Evolutionary conservation across 2,797 vertebrate genomes (phyloP).

Genomic region (Enteromius treurensis): DNA sequence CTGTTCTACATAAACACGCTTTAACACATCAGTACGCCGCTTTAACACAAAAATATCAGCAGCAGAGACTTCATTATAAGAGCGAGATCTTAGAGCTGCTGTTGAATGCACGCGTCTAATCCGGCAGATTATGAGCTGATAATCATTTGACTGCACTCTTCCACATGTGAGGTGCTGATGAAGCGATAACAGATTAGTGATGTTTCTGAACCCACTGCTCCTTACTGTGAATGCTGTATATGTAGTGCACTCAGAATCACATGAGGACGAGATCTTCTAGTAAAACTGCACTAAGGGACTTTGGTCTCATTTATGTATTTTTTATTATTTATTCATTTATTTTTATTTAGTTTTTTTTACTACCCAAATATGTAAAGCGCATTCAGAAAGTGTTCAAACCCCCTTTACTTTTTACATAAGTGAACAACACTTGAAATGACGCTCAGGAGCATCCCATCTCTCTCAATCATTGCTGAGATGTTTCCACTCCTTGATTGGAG

Average conservation of each 20-base stretch:
- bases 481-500: no score
- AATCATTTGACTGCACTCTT: constrained; percentile 30
- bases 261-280: background rate
- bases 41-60: constrained; percentile 42
- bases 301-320: background rate
- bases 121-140: constrained; percentile 49
- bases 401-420: no score
- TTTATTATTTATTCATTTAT: no score
- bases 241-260: background rate
- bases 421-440: no score
- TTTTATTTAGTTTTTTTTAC: no score
- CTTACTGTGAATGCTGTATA: background rate
- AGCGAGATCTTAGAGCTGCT: constrained; percentile 51
- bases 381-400: no score
- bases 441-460: no score
- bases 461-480: no score
- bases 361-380: no score
- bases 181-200: background rate
- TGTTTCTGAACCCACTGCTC: background rate
- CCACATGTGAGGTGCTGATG: background rate
- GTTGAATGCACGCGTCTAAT: constrained; percentile 40
- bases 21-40: constrained; percentile 57
- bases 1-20: constrained; percentile 62
- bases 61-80: constrained; percentile 37
- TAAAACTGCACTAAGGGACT: background rate